Percentiles rank a stretch among this genome's conserved stretches.
Evolutionary conservation across 2,113 vertebrate genomes (phyloP).

Genomic region (Otolemur garnettii): DNA sequence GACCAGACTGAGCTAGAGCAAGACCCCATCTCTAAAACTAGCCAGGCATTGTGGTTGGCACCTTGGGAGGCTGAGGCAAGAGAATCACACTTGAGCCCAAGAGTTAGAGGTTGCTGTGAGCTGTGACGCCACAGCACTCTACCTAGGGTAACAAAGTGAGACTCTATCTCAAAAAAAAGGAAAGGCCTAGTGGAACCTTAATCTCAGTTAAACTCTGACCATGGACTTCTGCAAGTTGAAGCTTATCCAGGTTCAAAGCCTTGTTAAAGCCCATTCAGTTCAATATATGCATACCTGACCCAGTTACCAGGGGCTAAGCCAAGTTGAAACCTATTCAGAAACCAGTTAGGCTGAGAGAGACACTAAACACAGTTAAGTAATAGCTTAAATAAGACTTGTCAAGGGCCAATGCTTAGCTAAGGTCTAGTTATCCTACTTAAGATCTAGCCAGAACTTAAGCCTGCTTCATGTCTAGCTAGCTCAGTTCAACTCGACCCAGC

Average conservation of each 20-base stretch:
- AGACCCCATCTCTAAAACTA: no score
- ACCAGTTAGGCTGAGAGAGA: background rate
- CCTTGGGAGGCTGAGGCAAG: no score
- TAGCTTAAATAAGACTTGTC: no score
- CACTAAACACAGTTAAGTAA: no score
- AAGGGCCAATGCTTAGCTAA: background rate
- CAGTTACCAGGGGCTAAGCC: background rate
- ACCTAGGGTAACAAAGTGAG: no score
- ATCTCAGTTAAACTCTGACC: background rate
- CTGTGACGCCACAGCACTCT: no score
- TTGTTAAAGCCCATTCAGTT: background rate
- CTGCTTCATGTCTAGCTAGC: background rate
- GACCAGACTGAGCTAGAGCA: no score
- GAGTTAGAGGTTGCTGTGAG: no score
- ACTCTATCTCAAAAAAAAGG: background rate
- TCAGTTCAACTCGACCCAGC: background rate
- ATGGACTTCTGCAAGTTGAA: background rate
- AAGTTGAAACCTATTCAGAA: background rate
- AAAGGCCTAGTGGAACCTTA: background rate
- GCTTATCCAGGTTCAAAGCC: background rate
- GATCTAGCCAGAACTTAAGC: background rate
- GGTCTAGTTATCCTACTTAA: background rate
- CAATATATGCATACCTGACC: background rate
- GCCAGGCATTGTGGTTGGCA: no score
- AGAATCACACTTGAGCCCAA: no score